These are phyloP conservation scores for Helleia helle DNA, from an alignment of 2,888 invertebrate species.

Conservation along the genomic window DNA sequence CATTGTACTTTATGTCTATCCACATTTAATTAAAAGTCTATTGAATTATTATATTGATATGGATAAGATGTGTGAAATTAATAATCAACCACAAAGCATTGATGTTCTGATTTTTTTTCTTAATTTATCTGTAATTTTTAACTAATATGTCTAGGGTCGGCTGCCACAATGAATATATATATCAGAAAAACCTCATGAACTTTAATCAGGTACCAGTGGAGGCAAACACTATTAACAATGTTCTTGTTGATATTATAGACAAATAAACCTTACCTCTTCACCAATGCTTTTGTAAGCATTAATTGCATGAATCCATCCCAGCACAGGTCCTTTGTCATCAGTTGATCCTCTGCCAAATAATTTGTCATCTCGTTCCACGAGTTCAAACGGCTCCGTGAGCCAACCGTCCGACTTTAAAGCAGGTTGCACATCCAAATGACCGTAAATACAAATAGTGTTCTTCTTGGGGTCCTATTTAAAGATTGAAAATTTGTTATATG, in stretches of 20 bases:
- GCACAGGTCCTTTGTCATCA: slow-evolving; percentile 95
- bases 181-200: too few species aligned
- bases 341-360: slow-evolving; percentile 93
- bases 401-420: slow-evolving; percentile 95
- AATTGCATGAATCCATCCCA: slow-evolving; percentile 96
- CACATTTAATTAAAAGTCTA: too few species aligned
- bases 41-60: too few species aligned
- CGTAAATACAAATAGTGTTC: slow-evolving; percentile 95
- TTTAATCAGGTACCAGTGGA: neutral
- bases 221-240: slow-evolving; percentile 3
- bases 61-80: too few species aligned
- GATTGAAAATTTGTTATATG: slow-evolving; percentile 1
- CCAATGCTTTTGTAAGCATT: slow-evolving; percentile 87
- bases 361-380: slow-evolving; percentile 91
- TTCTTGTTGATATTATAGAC: slow-evolving; percentile 8
- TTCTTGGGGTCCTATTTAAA: slow-evolving; percentile 80
- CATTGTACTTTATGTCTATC: too few species aligned
- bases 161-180: too few species aligned
- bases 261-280: slow-evolving; percentile 56
- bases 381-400: slow-evolving; percentile 94
- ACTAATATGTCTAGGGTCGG: too few species aligned
- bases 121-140: too few species aligned
- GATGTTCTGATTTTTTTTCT: too few species aligned
- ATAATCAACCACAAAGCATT: too few species aligned
- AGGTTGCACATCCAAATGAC: slow-evolving; percentile 98